Conservation (phyloP, 2,888 invertebrate species). For the Rotaria sp. region DNA sequence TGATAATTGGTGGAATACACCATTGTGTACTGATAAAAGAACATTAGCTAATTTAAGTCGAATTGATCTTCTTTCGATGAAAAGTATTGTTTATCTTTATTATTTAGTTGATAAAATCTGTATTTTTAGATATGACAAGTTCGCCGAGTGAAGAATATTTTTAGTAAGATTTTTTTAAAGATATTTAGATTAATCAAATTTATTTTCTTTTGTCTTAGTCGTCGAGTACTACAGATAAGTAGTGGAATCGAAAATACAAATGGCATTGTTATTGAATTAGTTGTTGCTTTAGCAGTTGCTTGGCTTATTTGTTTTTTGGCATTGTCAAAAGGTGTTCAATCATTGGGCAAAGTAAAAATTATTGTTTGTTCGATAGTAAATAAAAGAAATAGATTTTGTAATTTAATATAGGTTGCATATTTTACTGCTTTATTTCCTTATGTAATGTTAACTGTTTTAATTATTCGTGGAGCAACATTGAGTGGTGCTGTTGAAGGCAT, state of each 20-base stretch:
- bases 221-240: neutral
- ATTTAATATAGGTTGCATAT: conserved; percentile 51
- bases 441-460: conserved; percentile 60
- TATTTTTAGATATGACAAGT: conserved; percentile 23
- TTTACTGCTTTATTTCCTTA: conserved; percentile 57
- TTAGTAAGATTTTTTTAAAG: neutral
- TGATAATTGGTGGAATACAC: conserved; percentile 54
- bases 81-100: neutral
- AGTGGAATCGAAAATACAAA: neutral
- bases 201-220: neutral
- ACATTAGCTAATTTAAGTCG: neutral
- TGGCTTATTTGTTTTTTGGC: conserved; percentile 52
- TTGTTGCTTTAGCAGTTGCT: conserved; percentile 42
- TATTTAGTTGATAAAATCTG: neutral
- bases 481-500: conserved; percentile 73
- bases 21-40: conserved; percentile 45
- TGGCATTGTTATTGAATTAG: neutral
- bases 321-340: conserved; percentile 53
- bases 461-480: conserved; percentile 70
- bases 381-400: neutral
- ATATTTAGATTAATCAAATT: neutral
- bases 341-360: conserved; percentile 51
- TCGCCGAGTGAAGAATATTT: conserved; percentile 27
- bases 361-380: neutral
- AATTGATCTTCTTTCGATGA: neutral